A percentile compares a stretch with the other conserved stretches of the same genome.
These are phyloP conservation scores for Borostomias antarcticus DNA, from an alignment of 2,797 vertebrate species.

Conservation along the genomic window DNA sequence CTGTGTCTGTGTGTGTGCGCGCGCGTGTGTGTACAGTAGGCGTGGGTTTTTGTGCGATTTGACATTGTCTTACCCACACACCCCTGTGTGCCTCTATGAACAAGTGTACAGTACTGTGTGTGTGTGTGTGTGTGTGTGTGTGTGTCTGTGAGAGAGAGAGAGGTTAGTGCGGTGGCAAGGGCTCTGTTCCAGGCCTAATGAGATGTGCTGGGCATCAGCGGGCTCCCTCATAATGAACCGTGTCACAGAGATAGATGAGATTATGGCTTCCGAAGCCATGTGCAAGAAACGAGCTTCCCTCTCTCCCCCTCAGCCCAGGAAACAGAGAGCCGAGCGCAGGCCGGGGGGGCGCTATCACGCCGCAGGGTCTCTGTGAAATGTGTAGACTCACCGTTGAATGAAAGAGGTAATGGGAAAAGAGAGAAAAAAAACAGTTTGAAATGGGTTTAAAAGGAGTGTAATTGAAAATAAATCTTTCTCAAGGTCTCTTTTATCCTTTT, in stretches of 20 bases:
- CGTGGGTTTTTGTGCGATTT: slow-evolving; percentile 8
- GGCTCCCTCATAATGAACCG: slow-evolving; percentile 79
- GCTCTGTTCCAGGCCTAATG: slow-evolving; percentile 75
- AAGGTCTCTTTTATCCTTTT: not conserved
- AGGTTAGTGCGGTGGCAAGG: slow-evolving; percentile 68
- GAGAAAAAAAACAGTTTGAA: slow-evolving; percentile 52
- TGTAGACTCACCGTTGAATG: slow-evolving; percentile 46
- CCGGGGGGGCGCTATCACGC: slow-evolving; percentile 47
- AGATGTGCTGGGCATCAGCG: slow-evolving; percentile 78
- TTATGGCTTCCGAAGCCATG: slow-evolving; percentile 74
- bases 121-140: slow-evolving; percentile 11
- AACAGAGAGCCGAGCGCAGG: slow-evolving; percentile 55
- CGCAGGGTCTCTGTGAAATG: slow-evolving; percentile 50
- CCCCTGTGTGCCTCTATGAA: slow-evolving; percentile 29
- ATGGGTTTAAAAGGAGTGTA: slow-evolving; percentile 54
- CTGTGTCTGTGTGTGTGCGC: slow-evolving; percentile 26
- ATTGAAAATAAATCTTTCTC: slow-evolving; percentile 55
- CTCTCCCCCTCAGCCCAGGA: slow-evolving; percentile 64
- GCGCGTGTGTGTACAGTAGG: not conserved
- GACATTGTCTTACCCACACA: too few relatives aligned
- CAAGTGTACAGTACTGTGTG: slow-evolving; percentile 24
- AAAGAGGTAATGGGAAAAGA: slow-evolving; percentile 67
- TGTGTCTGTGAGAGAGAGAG: slow-evolving; percentile 16
- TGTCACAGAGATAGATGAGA: slow-evolving; percentile 83
- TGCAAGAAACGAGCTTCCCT: slow-evolving; percentile 72